phyloP scores from a whole-genome alignment of 1,140 invertebrate species.

The Heliothis subflexa region DNA sequence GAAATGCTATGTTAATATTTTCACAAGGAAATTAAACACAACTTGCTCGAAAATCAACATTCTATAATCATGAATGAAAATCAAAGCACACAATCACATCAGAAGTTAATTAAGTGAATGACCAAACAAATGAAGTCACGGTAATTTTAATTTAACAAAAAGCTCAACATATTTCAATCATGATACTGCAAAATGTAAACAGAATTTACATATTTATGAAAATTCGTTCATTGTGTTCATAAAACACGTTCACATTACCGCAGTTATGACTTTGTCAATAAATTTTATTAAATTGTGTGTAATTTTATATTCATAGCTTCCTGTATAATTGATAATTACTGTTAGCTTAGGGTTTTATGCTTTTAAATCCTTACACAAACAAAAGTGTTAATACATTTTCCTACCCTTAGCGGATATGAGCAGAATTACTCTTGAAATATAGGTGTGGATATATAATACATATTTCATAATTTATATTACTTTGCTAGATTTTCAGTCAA shows the following conservation, averaged over 20 bases:
- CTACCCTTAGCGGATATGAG: too few species aligned
- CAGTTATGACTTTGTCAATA: background rate
- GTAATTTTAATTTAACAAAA: conserved; percentile 46
- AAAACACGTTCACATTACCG: conserved; percentile 33
- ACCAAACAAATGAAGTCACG: conserved; percentile 26
- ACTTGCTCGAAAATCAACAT: background rate
- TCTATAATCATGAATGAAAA: background rate
- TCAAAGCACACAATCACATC: background rate
- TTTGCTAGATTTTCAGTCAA: too few species aligned
- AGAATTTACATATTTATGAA: conserved; percentile 56
- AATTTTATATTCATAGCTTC: background rate
- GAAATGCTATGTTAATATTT: background rate
- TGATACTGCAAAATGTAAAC: conserved; percentile 53
- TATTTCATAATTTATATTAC: too few species aligned
- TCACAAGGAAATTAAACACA: background rate
- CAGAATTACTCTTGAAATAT: too few species aligned
- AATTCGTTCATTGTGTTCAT: conserved; percentile 27
- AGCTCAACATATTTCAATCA: conserved; percentile 50
- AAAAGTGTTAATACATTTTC: too few species aligned
- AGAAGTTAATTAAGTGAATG: conserved; percentile 32
- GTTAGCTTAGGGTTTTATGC: too few species aligned
- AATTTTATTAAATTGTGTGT: background rate
- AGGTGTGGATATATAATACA: too few species aligned
- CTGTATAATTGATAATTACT: background rate
- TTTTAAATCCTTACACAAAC: too few species aligned